Conservation (phyloP, 2,797 vertebrate genomes). For the Chelidonichthys spinosus region DNA sequence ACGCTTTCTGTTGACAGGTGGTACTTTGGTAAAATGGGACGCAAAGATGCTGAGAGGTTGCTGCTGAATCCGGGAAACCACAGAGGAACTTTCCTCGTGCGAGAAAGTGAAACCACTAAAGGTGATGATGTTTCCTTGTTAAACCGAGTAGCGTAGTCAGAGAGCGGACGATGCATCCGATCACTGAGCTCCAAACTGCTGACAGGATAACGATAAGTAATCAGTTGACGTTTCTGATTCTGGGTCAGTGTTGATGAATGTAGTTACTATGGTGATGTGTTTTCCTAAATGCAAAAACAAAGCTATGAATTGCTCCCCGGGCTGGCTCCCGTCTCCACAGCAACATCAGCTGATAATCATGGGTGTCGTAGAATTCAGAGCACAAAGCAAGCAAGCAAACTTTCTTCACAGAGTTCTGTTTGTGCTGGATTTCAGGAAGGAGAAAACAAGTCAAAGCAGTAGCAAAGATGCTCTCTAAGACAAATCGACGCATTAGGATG, state of each 20-base stretch:
- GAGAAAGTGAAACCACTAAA: constrained; percentile 99
- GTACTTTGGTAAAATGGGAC: constrained; percentile 99
- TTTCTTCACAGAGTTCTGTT: background rate
- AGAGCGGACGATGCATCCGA: background rate
- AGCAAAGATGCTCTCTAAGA: background rate
- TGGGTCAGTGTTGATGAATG: background rate
- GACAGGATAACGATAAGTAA: background rate
- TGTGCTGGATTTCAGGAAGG: background rate
- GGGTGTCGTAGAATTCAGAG: background rate
- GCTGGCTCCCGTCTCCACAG: background rate
- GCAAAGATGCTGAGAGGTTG: constrained; percentile 95
- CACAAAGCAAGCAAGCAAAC: background rate
- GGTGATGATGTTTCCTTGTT: constrained; percentile 74
- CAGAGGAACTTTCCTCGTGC: constrained; percentile 93
- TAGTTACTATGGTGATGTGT: background rate
- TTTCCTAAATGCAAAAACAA: background rate
- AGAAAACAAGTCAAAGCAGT: background rate
- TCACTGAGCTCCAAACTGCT: background rate
- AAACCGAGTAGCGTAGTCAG: background rate
- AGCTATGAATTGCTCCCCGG: too few species aligned
- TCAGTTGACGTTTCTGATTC: background rate
- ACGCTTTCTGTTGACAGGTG: constrained; percentile 81
- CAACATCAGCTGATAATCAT: background rate
- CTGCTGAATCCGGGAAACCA: constrained; percentile 95
- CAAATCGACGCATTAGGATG: too few species aligned